Evolutionary conservation across 2,888 invertebrate species (phyloP).

Genomic region (Artemia sinica): DNA sequence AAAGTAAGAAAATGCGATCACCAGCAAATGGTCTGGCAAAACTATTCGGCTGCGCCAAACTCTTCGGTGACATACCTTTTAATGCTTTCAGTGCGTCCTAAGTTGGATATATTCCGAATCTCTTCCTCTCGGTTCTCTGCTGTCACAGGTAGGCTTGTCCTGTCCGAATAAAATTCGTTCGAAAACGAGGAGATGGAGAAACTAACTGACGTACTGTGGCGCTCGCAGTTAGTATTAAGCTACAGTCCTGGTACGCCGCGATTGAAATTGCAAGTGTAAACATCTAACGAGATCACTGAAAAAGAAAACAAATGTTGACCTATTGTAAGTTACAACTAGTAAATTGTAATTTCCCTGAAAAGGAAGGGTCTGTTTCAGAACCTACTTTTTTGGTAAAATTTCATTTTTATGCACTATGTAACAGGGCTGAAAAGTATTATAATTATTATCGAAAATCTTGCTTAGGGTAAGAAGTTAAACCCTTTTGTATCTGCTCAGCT

Average conservation of each 20-base stretch:
- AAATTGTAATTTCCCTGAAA: no score
- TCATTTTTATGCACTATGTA: no score
- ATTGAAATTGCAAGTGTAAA: constrained; percentile 79
- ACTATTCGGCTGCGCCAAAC: constrained; percentile 50
- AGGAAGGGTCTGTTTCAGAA: no score
- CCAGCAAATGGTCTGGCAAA: constrained; percentile 66
- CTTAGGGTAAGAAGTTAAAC: no score
- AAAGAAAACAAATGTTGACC: no score
- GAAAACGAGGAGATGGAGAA: constrained; percentile 71
- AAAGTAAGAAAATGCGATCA: constrained; percentile 83
- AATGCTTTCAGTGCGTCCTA: neutral
- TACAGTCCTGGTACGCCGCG: constrained; percentile 82
- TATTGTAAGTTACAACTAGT: no score
- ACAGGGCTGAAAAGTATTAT: no score
- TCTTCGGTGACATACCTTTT: neutral
- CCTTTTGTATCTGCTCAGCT: no score
- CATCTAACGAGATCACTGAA: constrained; percentile 82
- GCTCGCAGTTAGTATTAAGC: constrained; percentile 92
- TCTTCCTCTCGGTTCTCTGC: constrained; percentile 32
- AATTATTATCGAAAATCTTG: no score
- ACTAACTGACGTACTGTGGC: constrained; percentile 92
- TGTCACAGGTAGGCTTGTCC: constrained; percentile 37
- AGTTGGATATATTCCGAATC: neutral
- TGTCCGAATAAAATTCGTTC: constrained; percentile 62
- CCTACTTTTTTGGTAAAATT: no score